Evolutionary conservation across 2,888 invertebrate genomes (phyloP), one percentile per base, ranked within the genome.

Genomic region (Nipponacmea schrenckii): DNA sequence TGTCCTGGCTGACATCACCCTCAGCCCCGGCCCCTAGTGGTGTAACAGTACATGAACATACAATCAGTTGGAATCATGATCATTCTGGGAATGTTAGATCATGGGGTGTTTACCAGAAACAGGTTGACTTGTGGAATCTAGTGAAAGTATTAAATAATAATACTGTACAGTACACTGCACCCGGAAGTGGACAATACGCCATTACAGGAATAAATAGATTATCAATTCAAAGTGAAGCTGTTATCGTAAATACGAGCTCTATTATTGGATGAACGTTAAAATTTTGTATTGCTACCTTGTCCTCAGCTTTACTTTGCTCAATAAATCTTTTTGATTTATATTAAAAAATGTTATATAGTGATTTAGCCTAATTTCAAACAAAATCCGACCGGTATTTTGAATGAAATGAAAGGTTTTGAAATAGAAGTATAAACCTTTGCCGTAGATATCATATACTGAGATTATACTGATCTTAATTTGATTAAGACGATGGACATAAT

Each of bases 1-100:
- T 84, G 82, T 50, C 74, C 0, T 86, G 84, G 84, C 56, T 85
- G 39, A 73, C 56, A 12, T 65, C 73, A 12, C 27, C 71, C 7
- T 12, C 68, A 8, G 74, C 80, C 3, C 65, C 73, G 15, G 27
- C 66, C 5, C 83, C 84, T 10, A 48, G 45, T 10, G 71, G 77
- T 66, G 77, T 82, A 15, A 62, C 44, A 12, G 71, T 70, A 8
- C 71, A 64, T 14, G 45, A 63, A 39, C 48, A 70, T 12, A 67
- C 62, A 2, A 44, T 81, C 0, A 69, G 70, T 5, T 84, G 84
- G 84, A 69, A 71, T 10, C 62, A 71, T 1, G 79, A 78, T 69
- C 15, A 68, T 8, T 72, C 74, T 24, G 74, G 69, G 17, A 45
- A 44, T 17, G 72, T 77, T 4, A 71, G 78, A 56, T 77, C 77